phyloP scores from a whole-genome alignment of 1,140 invertebrate species.

The Sinella curviseta region DNA sequence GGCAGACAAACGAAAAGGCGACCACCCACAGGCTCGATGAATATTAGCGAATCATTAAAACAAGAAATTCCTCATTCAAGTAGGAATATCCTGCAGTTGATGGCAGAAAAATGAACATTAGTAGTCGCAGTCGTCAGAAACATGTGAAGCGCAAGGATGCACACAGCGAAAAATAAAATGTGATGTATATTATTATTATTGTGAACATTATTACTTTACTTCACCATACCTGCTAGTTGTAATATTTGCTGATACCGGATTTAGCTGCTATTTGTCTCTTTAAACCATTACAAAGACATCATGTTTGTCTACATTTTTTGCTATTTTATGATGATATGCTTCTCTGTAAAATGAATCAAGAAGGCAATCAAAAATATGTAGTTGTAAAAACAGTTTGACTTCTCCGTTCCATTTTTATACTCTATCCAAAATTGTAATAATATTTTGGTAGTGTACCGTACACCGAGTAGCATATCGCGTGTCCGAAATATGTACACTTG shows the following conservation, averaged over 20 bases:
- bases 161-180: not conserved
- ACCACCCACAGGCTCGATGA: slow-evolving; percentile 5
- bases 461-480: no score
- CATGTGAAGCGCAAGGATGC: not conserved
- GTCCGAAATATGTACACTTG: not conserved
- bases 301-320: not conserved
- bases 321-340: no score
- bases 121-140: not conserved
- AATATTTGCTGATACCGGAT: not conserved
- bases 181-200: not conserved
- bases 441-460: no score
- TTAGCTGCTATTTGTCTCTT: not conserved
- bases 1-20: not conserved
- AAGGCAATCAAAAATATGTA: no score
- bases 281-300: not conserved
- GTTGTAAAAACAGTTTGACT: no score
- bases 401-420: no score
- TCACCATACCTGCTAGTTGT: not conserved
- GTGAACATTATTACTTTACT: not conserved
- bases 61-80: not conserved
- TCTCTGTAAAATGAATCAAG: no score
- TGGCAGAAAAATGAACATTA: not conserved
- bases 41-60: slow-evolving; percentile 22
- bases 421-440: no score
- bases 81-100: not conserved